Evolutionary conservation across 53 echinoderm and acorn worm species (phyloP), one percentile per base, ranked within the genome.

Genomic region (Astropecten irregularis): DNA sequence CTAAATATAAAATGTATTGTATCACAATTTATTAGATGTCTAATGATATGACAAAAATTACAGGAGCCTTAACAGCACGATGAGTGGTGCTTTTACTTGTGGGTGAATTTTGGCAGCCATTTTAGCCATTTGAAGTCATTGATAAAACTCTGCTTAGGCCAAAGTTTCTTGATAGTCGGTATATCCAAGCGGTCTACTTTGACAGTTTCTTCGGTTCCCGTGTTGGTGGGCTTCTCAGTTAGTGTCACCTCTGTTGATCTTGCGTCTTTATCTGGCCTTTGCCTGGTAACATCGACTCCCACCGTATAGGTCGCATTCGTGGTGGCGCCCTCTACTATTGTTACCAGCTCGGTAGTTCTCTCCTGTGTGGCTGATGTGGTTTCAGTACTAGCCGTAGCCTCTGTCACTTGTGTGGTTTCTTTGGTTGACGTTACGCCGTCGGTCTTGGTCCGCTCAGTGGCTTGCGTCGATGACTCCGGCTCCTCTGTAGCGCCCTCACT

Each of bases 61-160:
- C n/a, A n/a, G n/a, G n/a, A n/a, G n/a, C n/a, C n/a, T n/a, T n/a
- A n/a, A n/a, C n/a, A n/a, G n/a, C n/a, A n/a, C n/a, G n/a, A n/a
- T n/a, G n/a, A n/a, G 4, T n/a, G 37, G 3, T 52, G 74, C 22
- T 73, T 73, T 28, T 73, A 55, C 34, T 54, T 73, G 38, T 52
- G 53, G 35, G 56, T 55, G 37, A 23, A 14, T 54, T 27, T 73
- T 10, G 74, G 55, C 23, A 73, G 35, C 74, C 56, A 38, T 26
- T 35, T 73, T 13, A 73, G 25, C 35, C 31, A 73, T 13, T 56
- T 73, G 40, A 55, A 56, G 57, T 55, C 39, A 23, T 73, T 73
- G 4, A 36, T 30, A 14, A 38, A 22, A 19, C 21, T 38, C 13
- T 73, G 21, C 16, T 73, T 52, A 19, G 52, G 20, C 72, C 72